phyloP scores from a whole-genome alignment of 2,888 invertebrate species.

The Hydraecia micacea region DNA sequence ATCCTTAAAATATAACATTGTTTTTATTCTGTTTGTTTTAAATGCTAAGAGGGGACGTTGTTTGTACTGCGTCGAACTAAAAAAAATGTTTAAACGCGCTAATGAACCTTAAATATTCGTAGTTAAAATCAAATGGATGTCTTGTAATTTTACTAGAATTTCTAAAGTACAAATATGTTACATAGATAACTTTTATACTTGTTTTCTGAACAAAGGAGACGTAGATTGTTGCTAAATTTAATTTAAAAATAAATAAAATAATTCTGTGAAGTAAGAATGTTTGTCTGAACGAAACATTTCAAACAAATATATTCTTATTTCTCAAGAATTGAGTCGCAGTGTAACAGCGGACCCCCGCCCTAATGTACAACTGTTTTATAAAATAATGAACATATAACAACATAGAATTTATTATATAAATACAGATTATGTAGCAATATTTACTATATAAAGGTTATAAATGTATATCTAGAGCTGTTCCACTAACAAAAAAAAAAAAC shows the following conservation, averaged over 20 bases:
- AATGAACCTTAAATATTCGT: conserved; percentile 55
- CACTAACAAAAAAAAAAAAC: conserved; percentile 57
- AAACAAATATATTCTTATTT: conserved; percentile 38
- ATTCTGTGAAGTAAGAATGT: conserved; percentile 25
- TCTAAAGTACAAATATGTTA: conserved; percentile 63
- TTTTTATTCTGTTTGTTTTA: conserved; percentile 67
- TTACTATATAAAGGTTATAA: conserved; percentile 63
- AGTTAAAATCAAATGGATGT: conserved; percentile 33
- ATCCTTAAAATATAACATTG: conserved; percentile 68
- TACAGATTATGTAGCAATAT: conserved; percentile 63
- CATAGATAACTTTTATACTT: conserved; percentile 52
- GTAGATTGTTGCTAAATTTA: conserved; percentile 43
- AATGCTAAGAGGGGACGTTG: conserved; percentile 41
- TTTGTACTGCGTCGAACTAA: conserved; percentile 38
- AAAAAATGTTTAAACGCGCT: conserved; percentile 37
- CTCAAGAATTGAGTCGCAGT: conserved; percentile 43
- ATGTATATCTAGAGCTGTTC: conserved; percentile 68
- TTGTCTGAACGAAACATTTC: conserved; percentile 19
- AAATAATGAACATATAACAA: conserved; percentile 47
- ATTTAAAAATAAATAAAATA: conserved; percentile 28
- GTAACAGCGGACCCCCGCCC: conserved; percentile 24
- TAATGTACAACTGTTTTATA: conserved; percentile 63
- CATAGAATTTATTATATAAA: conserved; percentile 63
- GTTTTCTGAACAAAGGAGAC: conserved; percentile 24
- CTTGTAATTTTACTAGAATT: conserved; percentile 39